Evolutionary conservation across 2,113 vertebrate species (phyloP), one percentile per base, ranked within the genome.

Genomic region (Eulemur macaco): DNA sequence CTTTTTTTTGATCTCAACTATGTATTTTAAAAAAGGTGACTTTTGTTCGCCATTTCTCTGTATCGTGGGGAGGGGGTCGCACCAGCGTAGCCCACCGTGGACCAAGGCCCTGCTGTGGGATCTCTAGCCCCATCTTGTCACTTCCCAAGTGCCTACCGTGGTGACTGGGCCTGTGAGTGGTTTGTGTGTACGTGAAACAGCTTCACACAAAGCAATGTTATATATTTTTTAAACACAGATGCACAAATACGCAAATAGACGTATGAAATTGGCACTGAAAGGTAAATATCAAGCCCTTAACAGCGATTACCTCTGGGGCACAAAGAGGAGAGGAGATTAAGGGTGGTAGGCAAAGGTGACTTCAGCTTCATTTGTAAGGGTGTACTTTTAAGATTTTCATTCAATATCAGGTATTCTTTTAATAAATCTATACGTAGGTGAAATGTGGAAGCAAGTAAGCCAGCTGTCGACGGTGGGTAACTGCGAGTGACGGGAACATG

Each of bases 121-220:
- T 45, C 47, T 86, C 52, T 1, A 5, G 0, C 0, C 10, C 56
- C 4, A 1, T 13, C 13, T 68, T 0, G 2, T 23, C 20, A 12
- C 27, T 13, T 12, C 27, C 20, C 31, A 7, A 1, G 17, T 39
- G 45, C 42, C 6, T 47, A 18, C 34, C 45, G 2, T 29, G 54
- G 25, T 29, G 11, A 6, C 4, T 1, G 7, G 64, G 2, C 73
- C 23, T 45, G 21, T 10, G 15, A 45, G 27, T 14, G 25, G 87
- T 63, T 45, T 45, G 87, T 45, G 45, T 37, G 7, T 21, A 27
- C 1, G 31, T 25, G n/a, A 34, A 39, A 56, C 21, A 5, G 1
- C 12, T 25, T 78, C 4, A 29, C 27, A n/a, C n/a, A 20, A 20
- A 69, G 31, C 21, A 3, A 12, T 0, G 1, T 39, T 13, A 0